These are phyloP conservation scores for Sycophaga agraensis DNA, from an alignment of 1,140 invertebrate genomes.

Conservation along the genomic window DNA sequence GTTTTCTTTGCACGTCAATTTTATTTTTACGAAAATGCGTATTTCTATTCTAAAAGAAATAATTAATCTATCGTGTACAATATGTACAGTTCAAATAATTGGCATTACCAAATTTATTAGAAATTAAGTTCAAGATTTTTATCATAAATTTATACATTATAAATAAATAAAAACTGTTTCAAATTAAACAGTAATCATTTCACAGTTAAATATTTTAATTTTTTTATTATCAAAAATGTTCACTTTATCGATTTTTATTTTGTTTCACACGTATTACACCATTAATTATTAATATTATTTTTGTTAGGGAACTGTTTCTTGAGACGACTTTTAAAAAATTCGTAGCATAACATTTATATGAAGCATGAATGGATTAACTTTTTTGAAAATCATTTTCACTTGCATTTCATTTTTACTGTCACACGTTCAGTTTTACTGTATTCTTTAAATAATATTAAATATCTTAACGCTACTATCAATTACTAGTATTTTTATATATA, in stretches of 20 bases:
- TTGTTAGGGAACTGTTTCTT: background rate
- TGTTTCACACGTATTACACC: too few relatives aligned
- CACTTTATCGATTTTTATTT: background rate
- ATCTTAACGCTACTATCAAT: constrained; percentile 11
- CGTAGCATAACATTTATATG: background rate
- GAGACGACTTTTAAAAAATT: background rate
- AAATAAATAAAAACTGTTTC: constrained; percentile 1
- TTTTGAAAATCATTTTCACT: constrained; percentile 20
- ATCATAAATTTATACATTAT: constrained; percentile 20
- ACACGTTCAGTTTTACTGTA: background rate
- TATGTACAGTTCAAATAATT: too few relatives aligned
- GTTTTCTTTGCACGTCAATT: constrained; percentile 21
- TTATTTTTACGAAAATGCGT: too few relatives aligned
- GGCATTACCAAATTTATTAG: constrained; percentile 42
- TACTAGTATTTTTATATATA: constrained; percentile 24
- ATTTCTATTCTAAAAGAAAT: too few relatives aligned
- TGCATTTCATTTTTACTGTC: constrained; percentile 24
- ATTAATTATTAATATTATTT: background rate
- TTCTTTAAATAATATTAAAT: constrained; percentile 9
- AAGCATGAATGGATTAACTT: constrained; percentile 6
- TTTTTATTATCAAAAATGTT: background rate
- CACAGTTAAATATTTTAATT: background rate
- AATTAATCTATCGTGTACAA: too few relatives aligned
- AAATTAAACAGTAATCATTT: constrained; percentile 18
- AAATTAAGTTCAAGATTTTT: constrained; percentile 10